Evolutionary conservation across 2,113 vertebrate species (phyloP).

Genomic region (Alectura lathami): DNA sequence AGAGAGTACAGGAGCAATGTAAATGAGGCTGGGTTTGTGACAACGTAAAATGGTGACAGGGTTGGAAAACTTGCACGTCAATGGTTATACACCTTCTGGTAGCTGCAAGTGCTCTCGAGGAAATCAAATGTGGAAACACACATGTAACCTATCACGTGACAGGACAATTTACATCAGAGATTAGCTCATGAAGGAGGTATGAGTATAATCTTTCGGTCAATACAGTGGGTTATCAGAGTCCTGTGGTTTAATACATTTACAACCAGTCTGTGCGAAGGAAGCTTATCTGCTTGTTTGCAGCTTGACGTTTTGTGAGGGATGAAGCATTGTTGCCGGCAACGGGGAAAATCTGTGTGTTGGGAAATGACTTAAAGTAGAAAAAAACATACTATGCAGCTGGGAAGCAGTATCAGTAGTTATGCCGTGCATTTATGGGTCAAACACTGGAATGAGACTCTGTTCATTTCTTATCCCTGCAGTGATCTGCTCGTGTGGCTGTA

Average conservation of each 20-base stretch:
- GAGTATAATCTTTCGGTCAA: background rate
- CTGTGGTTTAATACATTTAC: background rate
- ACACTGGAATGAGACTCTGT: background rate
- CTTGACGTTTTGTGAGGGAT: background rate
- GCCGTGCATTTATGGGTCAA: background rate
- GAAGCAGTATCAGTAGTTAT: background rate
- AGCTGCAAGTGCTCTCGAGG: background rate
- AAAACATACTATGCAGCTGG: background rate
- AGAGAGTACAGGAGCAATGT: background rate
- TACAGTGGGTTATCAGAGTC: background rate
- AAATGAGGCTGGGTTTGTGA: background rate
- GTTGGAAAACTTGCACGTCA: background rate
- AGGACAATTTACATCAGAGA: background rate
- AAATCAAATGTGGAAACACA: background rate
- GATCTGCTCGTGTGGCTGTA: background rate
- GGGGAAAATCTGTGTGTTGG: background rate
- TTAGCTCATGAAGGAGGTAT: background rate
- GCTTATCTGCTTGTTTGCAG: background rate
- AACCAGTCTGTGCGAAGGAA: background rate
- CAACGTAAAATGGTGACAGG: background rate
- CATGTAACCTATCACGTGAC: background rate
- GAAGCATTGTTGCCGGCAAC: background rate
- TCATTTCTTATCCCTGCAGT: background rate
- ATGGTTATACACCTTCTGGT: background rate
- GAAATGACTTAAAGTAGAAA: too few species aligned